Evolutionary conservation across 2,113 vertebrate genomes (phyloP), one percentile per base, ranked within the genome.

Genomic region (Collichthys lucidus): DNA sequence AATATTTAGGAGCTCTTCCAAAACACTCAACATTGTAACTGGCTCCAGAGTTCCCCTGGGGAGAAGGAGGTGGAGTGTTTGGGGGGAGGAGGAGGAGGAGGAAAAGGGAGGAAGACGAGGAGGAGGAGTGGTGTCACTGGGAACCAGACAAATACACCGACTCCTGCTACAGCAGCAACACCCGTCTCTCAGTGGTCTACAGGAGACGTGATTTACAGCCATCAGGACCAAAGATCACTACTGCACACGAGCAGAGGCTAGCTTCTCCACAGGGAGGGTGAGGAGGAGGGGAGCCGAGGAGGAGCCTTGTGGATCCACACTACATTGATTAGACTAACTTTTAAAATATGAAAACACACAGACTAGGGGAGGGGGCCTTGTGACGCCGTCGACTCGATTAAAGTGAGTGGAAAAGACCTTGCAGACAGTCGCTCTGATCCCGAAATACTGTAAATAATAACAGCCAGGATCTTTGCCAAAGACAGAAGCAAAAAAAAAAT

Each of bases 1-100:
- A 94, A 93, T 94, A 95, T 96, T 93, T 88, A 89, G 92, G 92
- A 93, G 80, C 79, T 87, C 86, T 93, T 96, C 94, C 94, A 95
- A 95, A 91, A 94, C 88, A 90, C 91, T 93, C 86, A 88, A 93
- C 87, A 85, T 89, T 93, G 92, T 91, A 93, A 95, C 89, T 86
- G 90, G 91, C 91, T 93, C 88, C 82, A 89, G 91, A 92, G 89
- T 81, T 92, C 85, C 93, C 89, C 84, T 87, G 68, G 71, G 89
- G 92, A 88, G 79, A 82, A 83, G 84, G 85, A 88, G 90, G 89
- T 76, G 72, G 89, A 82, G 79, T 47, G 68, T 79, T 68, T 64
- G 70, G 46, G 52, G 46, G 63, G 10, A 64, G 74, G 31, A 15
- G 31, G 52, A 73, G 40, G 35, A 35, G 77, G 29, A 15, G 22